Conservation (phyloP, 2,113 vertebrate genomes). For the Notiomystis cincta region DNA sequence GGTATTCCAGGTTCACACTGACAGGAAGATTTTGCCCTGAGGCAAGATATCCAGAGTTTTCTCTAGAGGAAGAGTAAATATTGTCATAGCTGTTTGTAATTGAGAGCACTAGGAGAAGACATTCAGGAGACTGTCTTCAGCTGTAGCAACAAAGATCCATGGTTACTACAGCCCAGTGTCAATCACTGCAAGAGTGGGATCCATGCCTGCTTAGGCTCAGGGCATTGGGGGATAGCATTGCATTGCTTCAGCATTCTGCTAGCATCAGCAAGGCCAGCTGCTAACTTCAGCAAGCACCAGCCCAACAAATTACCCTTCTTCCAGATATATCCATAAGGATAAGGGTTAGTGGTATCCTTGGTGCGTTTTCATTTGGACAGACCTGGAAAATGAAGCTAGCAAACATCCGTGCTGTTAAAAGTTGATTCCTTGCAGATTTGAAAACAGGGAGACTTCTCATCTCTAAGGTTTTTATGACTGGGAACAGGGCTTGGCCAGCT, state of each 20-base stretch:
- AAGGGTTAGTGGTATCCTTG: background rate
- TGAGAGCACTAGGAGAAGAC: conserved; percentile 30
- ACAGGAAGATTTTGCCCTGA: background rate
- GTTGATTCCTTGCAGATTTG: background rate
- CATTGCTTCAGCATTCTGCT: background rate
- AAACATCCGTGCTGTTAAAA: background rate
- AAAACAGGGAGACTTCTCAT: background rate
- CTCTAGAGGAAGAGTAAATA: conserved; percentile 33
- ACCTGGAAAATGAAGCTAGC: background rate
- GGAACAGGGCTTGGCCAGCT: background rate
- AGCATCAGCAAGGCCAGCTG: background rate
- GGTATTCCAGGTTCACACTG: background rate
- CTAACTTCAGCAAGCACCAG: background rate
- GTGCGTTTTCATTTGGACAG: background rate
- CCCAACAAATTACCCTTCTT: background rate
- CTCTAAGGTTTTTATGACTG: background rate
- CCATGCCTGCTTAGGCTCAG: background rate
- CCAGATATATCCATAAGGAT: background rate
- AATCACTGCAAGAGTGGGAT: background rate
- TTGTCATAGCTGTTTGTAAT: conserved; percentile 58
- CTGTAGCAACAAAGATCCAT: conserved; percentile 49
- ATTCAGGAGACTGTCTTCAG: conserved; percentile 36
- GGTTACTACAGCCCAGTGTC: background rate
- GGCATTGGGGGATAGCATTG: background rate
- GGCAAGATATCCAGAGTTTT: background rate